These are phyloP conservation scores for Silvanus unidentatus DNA, from an alignment of 2,888 invertebrate species.

Conservation along the genomic window DNA sequence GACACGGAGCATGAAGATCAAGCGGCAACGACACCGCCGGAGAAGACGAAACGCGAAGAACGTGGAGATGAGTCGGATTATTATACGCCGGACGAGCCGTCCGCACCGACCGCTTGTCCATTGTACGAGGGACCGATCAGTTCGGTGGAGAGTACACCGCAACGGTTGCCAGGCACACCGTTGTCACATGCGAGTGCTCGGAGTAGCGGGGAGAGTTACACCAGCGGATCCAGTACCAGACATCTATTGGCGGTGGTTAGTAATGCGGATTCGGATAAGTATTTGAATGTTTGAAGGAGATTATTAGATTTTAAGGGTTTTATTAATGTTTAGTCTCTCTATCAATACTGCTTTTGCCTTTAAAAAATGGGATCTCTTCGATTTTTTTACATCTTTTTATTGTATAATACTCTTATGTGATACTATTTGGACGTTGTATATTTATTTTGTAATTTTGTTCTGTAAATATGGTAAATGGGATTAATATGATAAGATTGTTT, in stretches of 20 bases:
- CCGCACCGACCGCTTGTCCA: conserved; percentile 60
- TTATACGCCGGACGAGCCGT: conserved; percentile 72
- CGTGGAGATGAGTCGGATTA: conserved; percentile 69
- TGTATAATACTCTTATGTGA: too few relatives aligned
- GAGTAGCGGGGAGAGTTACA: conserved; percentile 77
- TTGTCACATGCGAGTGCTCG: conserved; percentile 61
- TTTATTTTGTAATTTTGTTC: too few relatives aligned
- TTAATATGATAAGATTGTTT: too few relatives aligned
- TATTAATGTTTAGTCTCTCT: too few relatives aligned
- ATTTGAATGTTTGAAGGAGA: too few relatives aligned
- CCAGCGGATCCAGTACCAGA: conserved; percentile 73
- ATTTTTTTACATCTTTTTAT: too few relatives aligned
- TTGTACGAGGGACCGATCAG: conserved; percentile 46
- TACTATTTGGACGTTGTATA: too few relatives aligned
- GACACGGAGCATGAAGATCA: conserved; percentile 51
- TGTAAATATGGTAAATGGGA: too few relatives aligned
- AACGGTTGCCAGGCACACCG: conserved; percentile 58
- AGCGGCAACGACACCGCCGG: conserved; percentile 12
- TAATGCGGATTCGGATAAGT: conserved; percentile 23
- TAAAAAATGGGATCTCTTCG: too few relatives aligned
- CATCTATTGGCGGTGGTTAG: conserved; percentile 58
- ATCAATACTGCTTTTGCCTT: too few relatives aligned
- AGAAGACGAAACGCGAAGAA: conserved; percentile 36
- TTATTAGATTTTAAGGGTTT: too few relatives aligned
- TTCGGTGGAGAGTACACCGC: conserved; percentile 44